Evolutionary conservation across 2,113 vertebrate species (phyloP).

Genomic region (Lethenteron reissneri): DNA sequence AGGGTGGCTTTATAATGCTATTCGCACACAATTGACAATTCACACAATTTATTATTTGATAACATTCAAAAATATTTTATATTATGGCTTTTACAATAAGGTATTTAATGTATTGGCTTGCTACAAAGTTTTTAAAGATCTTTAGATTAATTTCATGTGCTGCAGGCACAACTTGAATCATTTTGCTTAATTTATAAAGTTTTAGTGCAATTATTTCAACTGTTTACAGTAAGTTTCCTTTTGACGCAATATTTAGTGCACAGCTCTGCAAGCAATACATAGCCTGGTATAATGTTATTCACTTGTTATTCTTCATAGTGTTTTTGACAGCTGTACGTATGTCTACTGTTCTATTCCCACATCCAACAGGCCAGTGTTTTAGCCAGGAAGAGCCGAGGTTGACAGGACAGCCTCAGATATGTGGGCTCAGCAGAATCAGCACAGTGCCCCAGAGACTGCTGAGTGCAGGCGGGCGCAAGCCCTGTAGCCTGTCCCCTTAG

Average conservation of each 20-base stretch:
- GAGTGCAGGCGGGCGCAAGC: background rate
- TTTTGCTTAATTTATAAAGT: background rate
- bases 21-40: background rate
- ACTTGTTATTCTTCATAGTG: too few relatives aligned
- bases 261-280: constrained; percentile 5
- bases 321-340: too few relatives aligned
- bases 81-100: background rate
- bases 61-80: background rate
- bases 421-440: constrained; percentile 2
- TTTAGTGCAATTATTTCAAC: background rate
- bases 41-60: background rate
- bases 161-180: background rate
- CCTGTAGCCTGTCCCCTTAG: background rate
- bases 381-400: constrained; percentile 3
- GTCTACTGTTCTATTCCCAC: background rate
- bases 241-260: background rate
- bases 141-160: too few relatives aligned
- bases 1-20: background rate
- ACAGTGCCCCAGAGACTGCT: constrained; percentile 4
- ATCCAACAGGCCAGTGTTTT: constrained; percentile 3
- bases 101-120: too few relatives aligned
- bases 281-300: background rate
- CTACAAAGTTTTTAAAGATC: too few relatives aligned
- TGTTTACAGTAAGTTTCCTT: background rate
- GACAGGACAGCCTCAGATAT: constrained; percentile 4